Evolutionary conservation across 2,113 vertebrate genomes (phyloP), one percentile per base, ranked within the genome.

Genomic region (Cyanoderma ruficeps): DNA sequence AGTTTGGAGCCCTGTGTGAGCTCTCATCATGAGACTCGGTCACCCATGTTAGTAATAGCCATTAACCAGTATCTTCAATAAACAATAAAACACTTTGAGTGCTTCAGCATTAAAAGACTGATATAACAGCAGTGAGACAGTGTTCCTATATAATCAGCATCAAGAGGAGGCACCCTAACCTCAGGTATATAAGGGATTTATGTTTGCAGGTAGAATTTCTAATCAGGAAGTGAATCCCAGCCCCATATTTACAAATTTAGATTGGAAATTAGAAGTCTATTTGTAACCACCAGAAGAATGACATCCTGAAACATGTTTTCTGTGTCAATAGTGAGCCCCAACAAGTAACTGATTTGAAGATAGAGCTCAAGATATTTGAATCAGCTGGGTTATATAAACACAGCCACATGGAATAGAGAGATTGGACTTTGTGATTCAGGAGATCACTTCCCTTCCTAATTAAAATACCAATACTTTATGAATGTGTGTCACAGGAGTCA

Each of bases 321-420:
- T 42, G 55, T 41, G 57, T 7, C 50, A 86, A 79, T 2, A 91
- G 35, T 23, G 56, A 92, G 80, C 30, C 47, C 20, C 39, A 59
- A 21, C 14, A 86, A 95, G 60, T 52, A 89, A 74, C 50, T 35
- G 31, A 74, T 81, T 78, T 75, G 64, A 89, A 94, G 76, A 87
- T 13, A 30, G 49, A 89, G 35, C 52, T 94, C 65, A 75, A 89
- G 56, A 75, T 55, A 80, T 0, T 18, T 0, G 9, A 87, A 87
- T 67, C 47, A 93, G 52, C 20, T 81, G 49, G 41, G 63, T 82
- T 94, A 89, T n/a, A 89, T 35, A 94, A 92, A 94, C 83, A 89
- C 91, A 95, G 95, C 83, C 94, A 94, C 69, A 68, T 53, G 35
- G 44, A 87, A 90, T 3, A 50, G 31, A 93, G 46, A 85, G 31